These are phyloP conservation scores for Rhorus exstirpatorius DNA, from an alignment of 2,888 invertebrate genomes.

Conservation along the genomic window DNA sequence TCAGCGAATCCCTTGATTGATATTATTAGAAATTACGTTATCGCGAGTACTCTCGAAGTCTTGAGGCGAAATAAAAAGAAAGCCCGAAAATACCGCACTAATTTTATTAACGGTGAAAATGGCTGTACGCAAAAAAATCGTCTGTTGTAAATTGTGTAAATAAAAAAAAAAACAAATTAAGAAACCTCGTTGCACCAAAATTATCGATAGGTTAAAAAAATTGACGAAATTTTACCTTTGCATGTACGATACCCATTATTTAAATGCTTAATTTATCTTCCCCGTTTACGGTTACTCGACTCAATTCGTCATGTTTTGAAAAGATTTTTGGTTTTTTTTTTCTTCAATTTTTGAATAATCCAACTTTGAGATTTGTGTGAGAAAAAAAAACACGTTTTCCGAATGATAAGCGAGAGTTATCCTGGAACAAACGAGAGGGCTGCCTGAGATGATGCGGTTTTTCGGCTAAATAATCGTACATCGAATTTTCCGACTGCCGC, in stretches of 20 bases:
- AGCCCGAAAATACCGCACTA: neutral
- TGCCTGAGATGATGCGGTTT: slow-evolving; percentile 34
- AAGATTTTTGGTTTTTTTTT: slow-evolving; percentile 29
- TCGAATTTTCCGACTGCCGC: slow-evolving; percentile 38
- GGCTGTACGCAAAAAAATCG: neutral
- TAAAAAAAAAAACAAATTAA: neutral
- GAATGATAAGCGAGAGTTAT: slow-evolving; percentile 28
- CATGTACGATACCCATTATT: slow-evolving; percentile 86
- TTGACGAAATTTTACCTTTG: slow-evolving; percentile 83
- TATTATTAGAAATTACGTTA: slow-evolving; percentile 74
- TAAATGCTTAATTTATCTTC: slow-evolving; percentile 62
- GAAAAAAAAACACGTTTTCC: slow-evolving; percentile 56
- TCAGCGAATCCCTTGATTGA: slow-evolving; percentile 48
- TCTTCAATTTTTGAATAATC: slow-evolving; percentile 33
- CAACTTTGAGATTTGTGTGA: slow-evolving; percentile 60
- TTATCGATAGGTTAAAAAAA: slow-evolving; percentile 71
- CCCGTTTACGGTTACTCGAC: slow-evolving; percentile 38
- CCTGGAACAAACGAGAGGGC: slow-evolving; percentile 62
- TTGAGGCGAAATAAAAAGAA: slow-evolving; percentile 20
- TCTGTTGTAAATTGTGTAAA: neutral
- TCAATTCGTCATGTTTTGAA: slow-evolving; percentile 66
- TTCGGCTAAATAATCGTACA: slow-evolving; percentile 21
- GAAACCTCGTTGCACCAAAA: slow-evolving; percentile 7
- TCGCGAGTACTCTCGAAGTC: slow-evolving; percentile 26
- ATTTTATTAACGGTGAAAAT: slow-evolving; percentile 15